Percentiles rank a stretch among this genome's conserved stretches.
Evolutionary conservation across 2,797 vertebrate species (phyloP).

Genomic region (Tiaroga cobitis): DNA sequence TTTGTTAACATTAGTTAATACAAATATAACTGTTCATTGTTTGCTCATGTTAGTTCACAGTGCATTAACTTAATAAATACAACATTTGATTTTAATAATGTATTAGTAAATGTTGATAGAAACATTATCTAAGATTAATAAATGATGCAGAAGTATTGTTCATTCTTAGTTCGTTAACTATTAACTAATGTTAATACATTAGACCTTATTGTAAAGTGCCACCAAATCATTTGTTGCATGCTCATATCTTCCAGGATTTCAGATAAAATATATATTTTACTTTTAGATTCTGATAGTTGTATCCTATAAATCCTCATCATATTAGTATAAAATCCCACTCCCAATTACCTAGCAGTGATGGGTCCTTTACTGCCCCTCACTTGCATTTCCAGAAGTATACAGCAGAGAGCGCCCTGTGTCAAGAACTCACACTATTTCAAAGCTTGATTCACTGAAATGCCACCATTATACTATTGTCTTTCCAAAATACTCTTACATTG

Average conservation of each 20-base stretch:
- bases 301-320: background rate
- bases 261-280: background rate
- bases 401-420: constrained; percentile 33
- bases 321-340: background rate
- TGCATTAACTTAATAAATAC: background rate
- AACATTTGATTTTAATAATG: background rate
- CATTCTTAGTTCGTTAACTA: background rate
- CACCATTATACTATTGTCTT: background rate
- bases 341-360: background rate
- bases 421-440: background rate
- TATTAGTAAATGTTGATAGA: background rate
- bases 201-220: background rate
- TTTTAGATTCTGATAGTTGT: background rate
- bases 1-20: background rate
- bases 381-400: constrained; percentile 1
- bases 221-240: background rate
- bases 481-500: background rate
- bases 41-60: background rate
- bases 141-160: background rate
- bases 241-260: background rate
- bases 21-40: background rate
- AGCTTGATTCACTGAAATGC: background rate
- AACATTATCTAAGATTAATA: background rate
- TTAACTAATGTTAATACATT: background rate
- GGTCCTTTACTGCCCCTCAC: background rate